phyloP scores from a whole-genome alignment of 2,888 invertebrate genomes.

The Eristalis arbustorum region DNA sequence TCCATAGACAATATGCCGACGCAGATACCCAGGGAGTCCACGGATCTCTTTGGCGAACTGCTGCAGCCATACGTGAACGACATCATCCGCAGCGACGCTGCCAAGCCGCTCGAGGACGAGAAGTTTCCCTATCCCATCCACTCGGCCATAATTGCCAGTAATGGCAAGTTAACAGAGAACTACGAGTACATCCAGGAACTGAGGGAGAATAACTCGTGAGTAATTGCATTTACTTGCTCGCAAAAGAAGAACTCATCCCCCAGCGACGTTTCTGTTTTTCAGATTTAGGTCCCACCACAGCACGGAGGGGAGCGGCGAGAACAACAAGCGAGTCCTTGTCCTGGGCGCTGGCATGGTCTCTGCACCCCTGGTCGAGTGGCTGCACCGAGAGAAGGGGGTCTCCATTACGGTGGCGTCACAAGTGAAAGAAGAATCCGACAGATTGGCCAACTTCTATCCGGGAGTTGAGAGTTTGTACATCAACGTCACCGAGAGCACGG shows the following conservation, averaged over 20 bases:
- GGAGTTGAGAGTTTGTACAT: constrained; percentile 90
- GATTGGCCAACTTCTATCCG: constrained; percentile 87
- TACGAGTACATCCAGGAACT: constrained; percentile 97
- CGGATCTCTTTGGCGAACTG: constrained; percentile 98
- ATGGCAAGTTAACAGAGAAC: constrained; percentile 94
- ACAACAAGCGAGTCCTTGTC: constrained; percentile 89
- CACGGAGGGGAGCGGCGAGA: constrained; percentile 84
- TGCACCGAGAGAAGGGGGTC: constrained; percentile 90
- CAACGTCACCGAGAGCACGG: constrained; percentile 88
- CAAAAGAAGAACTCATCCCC: not conserved
- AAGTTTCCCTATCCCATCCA: constrained; percentile 82
- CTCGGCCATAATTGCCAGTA: constrained; percentile 95
- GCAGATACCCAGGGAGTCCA: constrained; percentile 97
- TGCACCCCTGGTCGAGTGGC: constrained; percentile 96
- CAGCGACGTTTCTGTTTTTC: constrained; percentile 72
- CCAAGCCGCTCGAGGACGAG: constrained; percentile 88
- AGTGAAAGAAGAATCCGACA: constrained; percentile 93
- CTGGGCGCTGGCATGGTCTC: constrained; percentile 98
- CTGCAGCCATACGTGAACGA: constrained; percentile 93
- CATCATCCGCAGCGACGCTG: constrained; percentile 92
- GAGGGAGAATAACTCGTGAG: constrained; percentile 85
- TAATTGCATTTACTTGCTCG: constrained; percentile 18
- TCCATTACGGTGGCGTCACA: constrained; percentile 94
- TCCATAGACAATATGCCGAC: constrained; percentile 99
- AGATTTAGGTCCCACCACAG: constrained; percentile 87